Evolutionary conservation across 2,797 vertebrate genomes (phyloP), one percentile per base, ranked within the genome.

Genomic region (Sparidentex hasta): DNA sequence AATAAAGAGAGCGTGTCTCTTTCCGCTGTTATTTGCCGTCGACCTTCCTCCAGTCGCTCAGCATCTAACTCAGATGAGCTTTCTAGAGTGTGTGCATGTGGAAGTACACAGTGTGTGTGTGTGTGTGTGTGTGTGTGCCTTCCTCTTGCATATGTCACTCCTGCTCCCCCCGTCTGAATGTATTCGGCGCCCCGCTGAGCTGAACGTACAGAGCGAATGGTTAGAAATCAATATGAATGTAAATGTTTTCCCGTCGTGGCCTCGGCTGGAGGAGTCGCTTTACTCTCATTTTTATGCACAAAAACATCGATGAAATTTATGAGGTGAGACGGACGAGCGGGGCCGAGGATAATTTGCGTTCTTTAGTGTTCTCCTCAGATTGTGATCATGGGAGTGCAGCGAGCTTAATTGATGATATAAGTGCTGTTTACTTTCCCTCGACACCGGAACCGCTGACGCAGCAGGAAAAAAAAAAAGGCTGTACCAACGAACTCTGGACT

Each of bases 1-100:
- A 90, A 90, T 81, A 86, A 88, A 78, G 29, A 79, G 72, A 85
- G 70, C 9, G 16, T 9, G 46, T 78, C 71, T 76, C 59, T 71
- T 63, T 71, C 62, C 3, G 57, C 83, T 77, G 68, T 76, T 83
- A 59, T 78, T 83, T 61, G 56, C 75, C 68, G 65, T 82, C 66
- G 52, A 85, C 71, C 71, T 81, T 81, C 71, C 78, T 78, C 51
- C 72, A 74, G 62, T 80, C 64, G 4, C 57, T 83, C 62, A 0
- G 61, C 51, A 25, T 75, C 69, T 58, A 50, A 41, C 54, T 74
- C 78, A 21, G 71, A 48, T 48, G 20, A 71, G 59, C 78, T 59
- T 62, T 73, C 50, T 33, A 52, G 47, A 44, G 65, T 1, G 48
- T 0, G 58, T n/a, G 41, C 65, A 27, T 17, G 48, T 38, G 18